Conservation (phyloP, 2,797 vertebrate species). For the Arctocebus calabarensis region DNA sequence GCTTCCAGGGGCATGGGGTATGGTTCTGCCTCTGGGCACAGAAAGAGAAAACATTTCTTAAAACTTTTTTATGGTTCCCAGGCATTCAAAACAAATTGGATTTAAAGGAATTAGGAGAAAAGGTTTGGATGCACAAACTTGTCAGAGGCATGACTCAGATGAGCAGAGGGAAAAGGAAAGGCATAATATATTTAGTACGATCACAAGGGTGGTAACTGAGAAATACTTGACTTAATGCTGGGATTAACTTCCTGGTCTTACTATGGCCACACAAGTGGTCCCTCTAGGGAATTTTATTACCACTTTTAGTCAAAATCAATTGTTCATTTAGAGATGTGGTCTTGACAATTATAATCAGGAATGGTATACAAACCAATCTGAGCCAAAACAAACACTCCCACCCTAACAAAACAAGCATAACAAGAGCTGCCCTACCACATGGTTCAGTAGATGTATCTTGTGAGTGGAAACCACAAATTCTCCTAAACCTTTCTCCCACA, state of each 20-base stretch:
- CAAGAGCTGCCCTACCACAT: not conserved
- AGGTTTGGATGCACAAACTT: slow-evolving; percentile 23
- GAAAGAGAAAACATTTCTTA: slow-evolving; percentile 25
- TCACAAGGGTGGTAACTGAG: not conserved
- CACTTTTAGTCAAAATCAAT: not conserved
- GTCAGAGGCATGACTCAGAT: not conserved
- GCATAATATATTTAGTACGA: not conserved
- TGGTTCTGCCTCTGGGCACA: not conserved
- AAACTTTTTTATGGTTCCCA: not conserved
- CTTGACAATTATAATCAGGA: not conserved
- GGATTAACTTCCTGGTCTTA: not conserved
- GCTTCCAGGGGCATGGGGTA: not conserved
- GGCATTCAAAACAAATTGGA: slow-evolving; percentile 23
- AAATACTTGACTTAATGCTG: not conserved
- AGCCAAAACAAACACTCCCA: not conserved
- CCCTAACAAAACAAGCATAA: not conserved
- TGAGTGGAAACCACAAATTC: not conserved
- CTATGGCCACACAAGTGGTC: not conserved
- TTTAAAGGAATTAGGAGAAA: slow-evolving; percentile 28
- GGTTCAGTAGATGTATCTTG: not conserved
- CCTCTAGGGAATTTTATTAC: not conserved
- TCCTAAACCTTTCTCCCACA: not conserved
- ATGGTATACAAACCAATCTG: not conserved
- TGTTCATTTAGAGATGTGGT: not conserved
- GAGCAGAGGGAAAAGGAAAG: not conserved